Evolutionary conservation across 2,888 invertebrate genomes (phyloP).

Genomic region (Tinea semifulvella): DNA sequence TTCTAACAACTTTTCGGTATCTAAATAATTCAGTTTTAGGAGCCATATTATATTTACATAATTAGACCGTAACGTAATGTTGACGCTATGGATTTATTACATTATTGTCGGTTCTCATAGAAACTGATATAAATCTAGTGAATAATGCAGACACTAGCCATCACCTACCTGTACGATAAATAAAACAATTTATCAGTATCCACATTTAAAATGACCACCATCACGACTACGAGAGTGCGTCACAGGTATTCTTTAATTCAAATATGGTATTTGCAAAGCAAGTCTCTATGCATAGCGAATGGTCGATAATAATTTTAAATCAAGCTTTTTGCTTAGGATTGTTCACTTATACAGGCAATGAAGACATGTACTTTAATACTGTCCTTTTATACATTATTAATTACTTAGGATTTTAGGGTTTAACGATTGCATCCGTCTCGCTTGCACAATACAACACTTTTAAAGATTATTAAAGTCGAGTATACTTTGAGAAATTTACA

Average conservation of each 20-base stretch:
- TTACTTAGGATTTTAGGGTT: no score
- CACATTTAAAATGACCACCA: not conserved
- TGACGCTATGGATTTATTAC: no score
- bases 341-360: not conserved
- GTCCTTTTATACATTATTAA: no score
- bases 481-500: no score
- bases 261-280: slow-evolving; percentile 30
- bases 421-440: no score
- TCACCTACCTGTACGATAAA: slow-evolving; percentile 12
- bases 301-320: slow-evolving; percentile 21
- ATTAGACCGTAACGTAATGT: no score
- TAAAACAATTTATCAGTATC: slow-evolving; percentile 13
- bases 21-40: no score
- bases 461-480: no score
- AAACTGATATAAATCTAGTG: not conserved
- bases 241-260: slow-evolving; percentile 28
- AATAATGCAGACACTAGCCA: slow-evolving; percentile 3
- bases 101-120: no score
- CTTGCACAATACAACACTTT: no score
- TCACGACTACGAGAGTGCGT: slow-evolving; percentile 24
- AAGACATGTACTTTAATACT: not conserved
- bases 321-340: slow-evolving; percentile 12
- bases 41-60: no score
- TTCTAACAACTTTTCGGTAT: no score
- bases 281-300: slow-evolving; percentile 28